Base-by-base conservation (phyloP, 1,140 invertebrate species). In the Conus betulinus region DNA sequence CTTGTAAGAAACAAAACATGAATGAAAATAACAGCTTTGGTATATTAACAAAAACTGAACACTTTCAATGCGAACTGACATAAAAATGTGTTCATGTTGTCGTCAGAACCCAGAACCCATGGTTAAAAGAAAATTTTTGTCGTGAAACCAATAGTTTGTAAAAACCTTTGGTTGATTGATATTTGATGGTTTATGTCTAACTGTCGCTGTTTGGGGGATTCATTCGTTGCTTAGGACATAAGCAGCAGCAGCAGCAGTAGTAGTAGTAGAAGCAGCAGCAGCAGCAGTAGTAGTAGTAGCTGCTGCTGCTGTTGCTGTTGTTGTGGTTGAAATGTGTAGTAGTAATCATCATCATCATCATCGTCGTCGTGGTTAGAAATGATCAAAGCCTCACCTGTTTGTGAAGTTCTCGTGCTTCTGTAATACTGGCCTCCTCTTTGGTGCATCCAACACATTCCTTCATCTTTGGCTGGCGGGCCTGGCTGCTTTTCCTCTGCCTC, bases 361-460 rank as follows among this genome's bases (percentile, higher is more conserved):
- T n/a, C 11, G 23, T 71, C 15, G 17, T 55, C 53, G 23, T 53
- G 7, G 51, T 27, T 53, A 25, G 23, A 55, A 57, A n/a, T 10
- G 52, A 25, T n/a, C 52, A 53, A 11, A 53, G 13, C 11, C 83
- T 27, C n/a, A 74, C 84, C 84, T 85, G 84, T 17, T 51, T 67
- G 20, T 74, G 63, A 51, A 85, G 84, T 74, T 67, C 52, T 4
- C 84, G 84, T 51, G 84, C 84, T 74, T 85, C 52, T 5, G 63
- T 23, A 15, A 85, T 85, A 8, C 10, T 74, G 27, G 84, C 84
- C 11, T 27, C 83, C 17, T 27, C 11, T 60, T 39, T 11, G 6
- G 27, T 52, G 71, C 84, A 85, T 3, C 23, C 84, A 51, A 53
- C 27, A 74, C 84, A 85, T 5, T 53, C 63, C 25, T 84, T 84